Base-by-base conservation (phyloP, 1,140 invertebrate genomes). In the Homalodisca vitripennis region DNA sequence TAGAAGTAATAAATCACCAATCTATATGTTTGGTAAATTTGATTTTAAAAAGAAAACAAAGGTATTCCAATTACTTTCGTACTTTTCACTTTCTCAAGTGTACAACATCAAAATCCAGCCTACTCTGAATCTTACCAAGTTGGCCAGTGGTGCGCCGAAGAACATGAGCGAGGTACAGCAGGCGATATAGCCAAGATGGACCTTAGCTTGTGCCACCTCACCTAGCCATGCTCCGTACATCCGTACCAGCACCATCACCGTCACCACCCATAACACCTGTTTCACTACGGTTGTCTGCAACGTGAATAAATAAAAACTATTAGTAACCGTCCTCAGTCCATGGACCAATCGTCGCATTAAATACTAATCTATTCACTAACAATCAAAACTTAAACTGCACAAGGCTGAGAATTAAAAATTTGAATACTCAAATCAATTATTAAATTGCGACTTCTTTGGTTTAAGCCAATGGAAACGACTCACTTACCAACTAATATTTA, bases 81-180 rank as follows among this genome's bases (percentile, higher is more conserved):
- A 63, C 55, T 46, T 57, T 53, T 57, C 31, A 27, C 3, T 57
- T 34, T 66, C 27, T 69, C 34, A 66, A 66, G 17, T 48, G n/a
- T 31, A 41, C 27, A 46, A 30, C 66, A 34, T 32, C 1, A 55
- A 57, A 34, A 66, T 68, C 70, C 66, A 55, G n/a, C n/a, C n/a
- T n/a, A n/a, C n/a, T n/a, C n/a, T n/a, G n/a, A 53, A 53, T 73
- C 79, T 78, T 79, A 90, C 82, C 72, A 94, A 77, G 74, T 88
- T 87, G 26, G 87, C 87, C 69, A 94, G 82, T 24, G 92, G 92
- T 47, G 91, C 88, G 30, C 88, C 89, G 78, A 93, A 91, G 73
- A 92, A 92, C 51, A 91, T 73, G 51, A 93, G 83, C 13, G 91
- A 92, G 3, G 92, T 80, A 34, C 83, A 75, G 74, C 89, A 91